Evolutionary conservation across 1,140 invertebrate genomes (phyloP), one percentile per base, ranked within the genome.

Genomic region (Ips typographus): DNA sequence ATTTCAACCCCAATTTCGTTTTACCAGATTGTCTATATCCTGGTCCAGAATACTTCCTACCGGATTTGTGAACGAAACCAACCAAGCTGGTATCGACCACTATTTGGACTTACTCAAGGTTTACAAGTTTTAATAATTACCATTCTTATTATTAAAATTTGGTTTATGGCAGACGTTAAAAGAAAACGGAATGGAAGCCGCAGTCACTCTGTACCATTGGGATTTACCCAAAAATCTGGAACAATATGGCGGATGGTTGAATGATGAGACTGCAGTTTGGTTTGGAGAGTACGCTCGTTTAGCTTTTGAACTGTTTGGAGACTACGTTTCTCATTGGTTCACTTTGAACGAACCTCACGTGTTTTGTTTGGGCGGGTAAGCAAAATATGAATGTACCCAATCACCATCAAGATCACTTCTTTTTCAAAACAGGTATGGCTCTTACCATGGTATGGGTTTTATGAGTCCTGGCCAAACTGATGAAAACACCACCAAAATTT

Each of bases 31-130:
- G 75, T 89, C 88, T 0, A 74, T 89, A 55, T 84, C 87, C 36
- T 89, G 88, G 88, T 72, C 87, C 0, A 74, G 86, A 67, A 82
- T 87, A 40, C 72, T 86, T 1, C 85, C 86, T 37, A 80, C 72
- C 51, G 87, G 87, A 40, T 80, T 80, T 38, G 44, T 79, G 0
- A 80, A 84, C 63, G 42, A 81, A 5, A 74, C 87, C 22, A 88
- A 84, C 72, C 73, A 81, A 68, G 76, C 74, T 5, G 84, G 83
- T 74, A 77, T 73, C 76, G 65, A 82, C 5, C 87, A 87, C 74
- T 90, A 90, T 70, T 83, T 84, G 47, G 76, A 79, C 36, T 63
- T 86, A 2, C 82, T 86, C n/a, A 70, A 85, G 64, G 78, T 58
- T 1, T 8, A 40, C 7, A 39, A 58, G 37, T 58, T 58, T 58